These are phyloP conservation scores for Ophioninae sp. DNA, from an alignment of 2,888 invertebrate genomes.

Conservation along the genomic window DNA sequence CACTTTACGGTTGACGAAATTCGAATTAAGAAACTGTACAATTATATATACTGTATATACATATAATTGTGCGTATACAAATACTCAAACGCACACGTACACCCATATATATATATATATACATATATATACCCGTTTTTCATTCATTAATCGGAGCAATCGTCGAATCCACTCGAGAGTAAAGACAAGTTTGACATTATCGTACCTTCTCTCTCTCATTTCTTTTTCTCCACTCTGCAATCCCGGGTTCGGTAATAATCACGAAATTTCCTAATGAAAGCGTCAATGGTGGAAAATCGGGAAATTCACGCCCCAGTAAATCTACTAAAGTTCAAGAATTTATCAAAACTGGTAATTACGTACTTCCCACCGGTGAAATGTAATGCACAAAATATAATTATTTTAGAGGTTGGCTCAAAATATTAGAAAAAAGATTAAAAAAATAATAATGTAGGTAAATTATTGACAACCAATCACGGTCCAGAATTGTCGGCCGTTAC, in stretches of 20 bases:
- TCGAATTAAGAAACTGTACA: neutral
- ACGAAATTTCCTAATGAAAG: constrained; percentile 11
- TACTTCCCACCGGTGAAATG: neutral
- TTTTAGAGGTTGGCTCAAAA: too few species aligned
- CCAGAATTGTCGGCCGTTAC: too few species aligned
- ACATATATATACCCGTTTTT: neutral
- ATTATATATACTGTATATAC: neutral
- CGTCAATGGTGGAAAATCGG: neutral
- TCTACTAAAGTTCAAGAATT: neutral
- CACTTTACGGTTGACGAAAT: constrained; percentile 16
- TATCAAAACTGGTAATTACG: neutral
- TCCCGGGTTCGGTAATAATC: neutral
- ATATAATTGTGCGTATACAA: too few species aligned
- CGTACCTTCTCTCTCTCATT: neutral
- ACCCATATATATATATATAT: too few species aligned
- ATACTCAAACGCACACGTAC: too few species aligned
- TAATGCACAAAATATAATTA: neutral
- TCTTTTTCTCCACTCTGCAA: neutral
- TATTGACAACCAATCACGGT: too few species aligned
- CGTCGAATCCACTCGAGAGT: neutral
- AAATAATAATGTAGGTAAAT: too few species aligned
- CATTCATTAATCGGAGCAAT: constrained; percentile 9
- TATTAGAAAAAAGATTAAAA: too few species aligned
- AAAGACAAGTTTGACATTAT: neutral
- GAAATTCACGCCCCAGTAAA: constrained; percentile 7